Base-by-base conservation (phyloP, 1,140 invertebrate genomes). In the Solenopsis fugax region DNA sequence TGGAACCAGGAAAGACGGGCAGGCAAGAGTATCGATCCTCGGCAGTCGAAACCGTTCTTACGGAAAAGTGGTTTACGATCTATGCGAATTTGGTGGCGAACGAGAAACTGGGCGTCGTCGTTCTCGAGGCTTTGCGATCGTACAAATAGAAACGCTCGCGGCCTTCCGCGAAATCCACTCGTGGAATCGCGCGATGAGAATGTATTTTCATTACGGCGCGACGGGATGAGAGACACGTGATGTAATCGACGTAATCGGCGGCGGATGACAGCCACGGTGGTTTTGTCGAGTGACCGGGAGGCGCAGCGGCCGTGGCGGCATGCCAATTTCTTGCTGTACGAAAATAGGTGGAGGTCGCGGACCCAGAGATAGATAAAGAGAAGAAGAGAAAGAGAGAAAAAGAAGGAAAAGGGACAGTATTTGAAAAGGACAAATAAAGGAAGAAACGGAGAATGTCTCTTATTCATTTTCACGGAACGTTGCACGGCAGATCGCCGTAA, bases 301-400 rank as follows among this genome's bases (percentile, higher is more conserved):
- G 80, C 81, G 72, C 82, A 75, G 87, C 85, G 89, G 65, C 62
- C 75, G 80, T 93, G 93, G 93, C 93, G 71, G 56, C 58, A 73
- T 90, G 93, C 93, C 93, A 94, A 93, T 93, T 94, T 92, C 92
- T 93, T 90, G 90, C 89, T 84, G 85, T 87, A 91, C 92, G 92
- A 93, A 93, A 93, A 93, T 94, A 93, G 92, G 91, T 93, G 89
- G 93, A 94, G 93, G 93, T 92, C 91, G 93, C 87, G 89, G 88
- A 90, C 89, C 89, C 65, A 77, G 85, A 78, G 85, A 76, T 52
- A 37, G 41, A 69, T 48, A 73, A 6, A 73, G 37, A 73, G 12
- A 60, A 48, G 9, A 48, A 71, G 18, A 52, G 24, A 50, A 24
- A 34, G 10, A 48, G 75, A 77, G 75, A 60, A 4, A 60, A 54